Percentiles rank a stretch among this genome's conserved stretches.
phyloP scores from a whole-genome alignment of 2,797 vertebrate species.

The Eupleurogrammus muticus region DNA sequence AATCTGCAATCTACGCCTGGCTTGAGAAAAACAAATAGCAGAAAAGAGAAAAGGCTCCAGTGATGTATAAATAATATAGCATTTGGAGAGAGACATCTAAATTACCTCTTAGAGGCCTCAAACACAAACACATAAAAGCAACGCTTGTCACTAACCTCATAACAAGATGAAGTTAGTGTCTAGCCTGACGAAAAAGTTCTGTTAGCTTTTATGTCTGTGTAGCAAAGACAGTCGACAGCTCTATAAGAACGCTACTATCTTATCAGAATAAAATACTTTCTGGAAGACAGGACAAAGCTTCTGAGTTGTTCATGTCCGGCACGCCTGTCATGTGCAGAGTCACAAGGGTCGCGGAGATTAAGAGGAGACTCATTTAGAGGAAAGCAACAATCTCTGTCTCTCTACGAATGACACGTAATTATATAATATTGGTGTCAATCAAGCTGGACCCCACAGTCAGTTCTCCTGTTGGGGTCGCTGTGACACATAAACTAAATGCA shows the following conservation, averaged over 20 bases:
- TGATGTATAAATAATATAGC: slow-evolving; percentile 80
- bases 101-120: slow-evolving; percentile 73
- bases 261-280: slow-evolving; percentile 42
- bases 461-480: slow-evolving; percentile 5
- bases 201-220: slow-evolving; percentile 29
- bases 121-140: slow-evolving; percentile 78
- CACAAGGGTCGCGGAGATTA: slow-evolving; percentile 27
- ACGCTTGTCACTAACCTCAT: neutral
- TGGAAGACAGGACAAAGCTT: slow-evolving; percentile 34
- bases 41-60: slow-evolving; percentile 67
- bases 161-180: slow-evolving; percentile 26
- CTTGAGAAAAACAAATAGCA: slow-evolving; percentile 76
- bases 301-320: slow-evolving; percentile 44
- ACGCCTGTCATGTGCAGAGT: slow-evolving; percentile 32
- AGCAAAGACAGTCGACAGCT: slow-evolving; percentile 36
- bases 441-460: slow-evolving; percentile 8
- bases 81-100: slow-evolving; percentile 74
- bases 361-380: slow-evolving; percentile 30
- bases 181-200: slow-evolving; percentile 25
- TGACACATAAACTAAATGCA: slow-evolving; percentile 25
- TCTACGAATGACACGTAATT: slow-evolving; percentile 28
- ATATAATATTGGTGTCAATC: slow-evolving; percentile 45
- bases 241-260: slow-evolving; percentile 34
- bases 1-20: slow-evolving; percentile 75
- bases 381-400: slow-evolving; percentile 24